These are phyloP conservation scores for mouse (Mus musculus) DNA, from an alignment of 2,113 vertebrate genomes.

Conservation along the genomic window GRCm39 chr1:121833501-121834000, in stretches of 20 bases:
- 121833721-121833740: background rate
- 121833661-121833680: slow-evolving; percentile 17
- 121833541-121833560: background rate
- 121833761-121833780: background rate
- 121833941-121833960: background rate
- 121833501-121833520: too few relatives aligned
- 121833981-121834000: background rate
- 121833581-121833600: background rate
- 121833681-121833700: background rate
- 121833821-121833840: background rate
- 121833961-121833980: background rate
- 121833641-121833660: background rate
- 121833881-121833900: background rate
- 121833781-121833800: slow-evolving; percentile 6
- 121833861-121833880: background rate
- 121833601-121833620: background rate
- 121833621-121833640: background rate
- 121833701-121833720: background rate
- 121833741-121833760: background rate
- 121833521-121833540: too few relatives aligned
- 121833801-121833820: background rate
- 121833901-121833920: background rate
- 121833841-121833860: background rate
- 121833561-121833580: background rate
- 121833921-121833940: background rate